phyloP scores from a whole-genome alignment of 2,113 vertebrate species.

The Pelobates fuscus region DNA sequence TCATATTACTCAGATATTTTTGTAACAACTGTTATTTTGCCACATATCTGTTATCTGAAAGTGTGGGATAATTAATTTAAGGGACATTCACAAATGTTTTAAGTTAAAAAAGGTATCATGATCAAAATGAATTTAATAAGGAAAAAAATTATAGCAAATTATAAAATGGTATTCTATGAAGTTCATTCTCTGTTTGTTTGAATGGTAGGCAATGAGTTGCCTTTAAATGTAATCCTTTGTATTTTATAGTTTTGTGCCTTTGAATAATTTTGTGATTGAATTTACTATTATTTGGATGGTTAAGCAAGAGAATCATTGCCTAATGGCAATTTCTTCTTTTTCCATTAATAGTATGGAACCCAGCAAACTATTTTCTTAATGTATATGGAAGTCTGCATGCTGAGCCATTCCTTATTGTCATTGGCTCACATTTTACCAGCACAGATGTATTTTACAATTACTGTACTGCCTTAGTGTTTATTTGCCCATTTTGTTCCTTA shows the following conservation, averaged over 20 bases:
- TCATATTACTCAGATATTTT: too few relatives aligned
- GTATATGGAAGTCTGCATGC: background rate
- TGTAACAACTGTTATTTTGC: too few relatives aligned
- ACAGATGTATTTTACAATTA: background rate
- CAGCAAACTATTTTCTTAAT: background rate
- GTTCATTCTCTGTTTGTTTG: background rate
- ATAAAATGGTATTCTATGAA: too few relatives aligned
- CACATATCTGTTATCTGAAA: too few relatives aligned
- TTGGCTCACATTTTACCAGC: background rate
- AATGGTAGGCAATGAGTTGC: background rate
- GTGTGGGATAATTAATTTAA: too few relatives aligned
- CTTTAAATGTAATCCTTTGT: background rate
- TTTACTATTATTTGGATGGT: slow-evolving; percentile 4
- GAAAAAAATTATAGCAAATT: too few relatives aligned
- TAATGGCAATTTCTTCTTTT: background rate
- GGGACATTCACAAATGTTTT: too few relatives aligned
- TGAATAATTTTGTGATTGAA: background rate
- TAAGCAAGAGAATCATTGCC: background rate
- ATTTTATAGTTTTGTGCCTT: background rate
- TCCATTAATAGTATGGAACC: background rate
- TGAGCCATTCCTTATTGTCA: background rate
- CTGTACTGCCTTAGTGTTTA: background rate
- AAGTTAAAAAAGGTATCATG: too few relatives aligned
- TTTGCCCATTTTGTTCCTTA: background rate
- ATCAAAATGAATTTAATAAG: too few relatives aligned